Base-by-base conservation (phyloP, 2,113 vertebrate genomes). In the Toxotes jaculatrix region DNA sequence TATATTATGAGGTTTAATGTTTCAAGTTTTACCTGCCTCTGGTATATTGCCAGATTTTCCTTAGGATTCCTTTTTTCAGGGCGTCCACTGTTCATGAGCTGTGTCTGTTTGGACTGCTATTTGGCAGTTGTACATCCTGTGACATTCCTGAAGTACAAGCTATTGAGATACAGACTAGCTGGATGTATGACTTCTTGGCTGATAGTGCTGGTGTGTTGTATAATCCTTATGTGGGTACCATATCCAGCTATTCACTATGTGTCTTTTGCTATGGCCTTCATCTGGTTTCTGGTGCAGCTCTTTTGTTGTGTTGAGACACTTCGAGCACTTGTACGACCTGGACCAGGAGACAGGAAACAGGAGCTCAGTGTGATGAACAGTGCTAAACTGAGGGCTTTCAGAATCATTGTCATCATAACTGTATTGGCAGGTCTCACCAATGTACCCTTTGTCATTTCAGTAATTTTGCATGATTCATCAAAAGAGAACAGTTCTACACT, bases 71-170 rank as follows among this genome's bases (percentile, higher is more conserved):
- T 72, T 0, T 60, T 66, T 45, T 19, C 49, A 34, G 42, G 65
- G 27, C 5, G 0, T 14, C 23, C 77, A 2, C 5, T 65, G 51
- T 77, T 77, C n/a, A 23, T 55, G 19, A 72, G n/a, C 38, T 23
- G 11, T 27, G 4, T 85, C 21, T 53, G 17, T 62, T 31, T 73
- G 17, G 68, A 73, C 27, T 4, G 6, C 31, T 74, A 73, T 60
- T 64, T 82, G 12, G 42, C 65, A 60, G 51, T 66, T 11, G 10
- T 57, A 27, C 17, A 49, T 72, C 67, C 42, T 65, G 43, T 73
- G 43, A 53, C 19, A 32, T 66, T 83, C 53, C 61, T 72, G 36
- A 77, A 34, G 74, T 83, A 31, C 74, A 61, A 73, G 43, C 61
- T 36, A 21, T 40, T 61, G 21, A 61, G 51, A 79, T 56, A 67